phyloP scores from a whole-genome alignment of 2,888 invertebrate species.

The Pyrochroa serraticornis region DNA sequence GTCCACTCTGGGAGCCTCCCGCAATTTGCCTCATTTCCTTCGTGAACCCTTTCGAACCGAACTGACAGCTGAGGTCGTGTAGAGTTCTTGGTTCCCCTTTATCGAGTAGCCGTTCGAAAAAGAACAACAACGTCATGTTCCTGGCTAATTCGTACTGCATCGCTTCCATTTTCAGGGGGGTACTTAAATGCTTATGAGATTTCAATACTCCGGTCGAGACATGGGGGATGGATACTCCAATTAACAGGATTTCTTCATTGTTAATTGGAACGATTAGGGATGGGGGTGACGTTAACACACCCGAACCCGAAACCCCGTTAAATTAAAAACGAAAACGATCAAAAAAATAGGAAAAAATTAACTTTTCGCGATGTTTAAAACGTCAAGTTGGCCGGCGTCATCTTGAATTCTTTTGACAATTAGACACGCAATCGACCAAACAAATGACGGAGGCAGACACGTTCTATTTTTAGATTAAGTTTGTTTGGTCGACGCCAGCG shows the following conservation, averaged over 20 bases:
- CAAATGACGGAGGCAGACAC: constrained; percentile 12
- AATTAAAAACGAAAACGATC: constrained; percentile 33
- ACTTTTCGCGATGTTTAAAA: constrained; percentile 45
- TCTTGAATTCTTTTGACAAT: constrained; percentile 49
- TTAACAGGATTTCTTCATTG: constrained; percentile 1
- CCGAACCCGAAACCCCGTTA: constrained; percentile 9
- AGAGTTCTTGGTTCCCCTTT: constrained; percentile 94
- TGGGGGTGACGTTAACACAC: background rate
- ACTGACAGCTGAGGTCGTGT: constrained; percentile 98
- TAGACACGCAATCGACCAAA: constrained; percentile 23
- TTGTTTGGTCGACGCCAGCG: too few relatives aligned
- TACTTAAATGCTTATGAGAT: background rate
- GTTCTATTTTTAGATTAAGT: background rate
- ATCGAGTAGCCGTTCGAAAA: constrained; percentile 97
- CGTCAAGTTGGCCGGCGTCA: constrained; percentile 57
- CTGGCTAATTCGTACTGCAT: constrained; percentile 92
- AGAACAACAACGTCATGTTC: constrained; percentile 96
- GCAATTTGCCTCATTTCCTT: constrained; percentile 97
- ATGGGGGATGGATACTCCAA: constrained; percentile 6
- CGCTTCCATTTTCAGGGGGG: constrained; percentile 79
- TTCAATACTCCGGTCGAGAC: background rate
- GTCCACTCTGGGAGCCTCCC: constrained; percentile 93
- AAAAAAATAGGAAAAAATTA: constrained; percentile 32
- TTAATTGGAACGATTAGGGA: background rate
- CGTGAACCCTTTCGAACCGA: constrained; percentile 98